A percentile compares a stretch with the other conserved stretches of the same genome.
Conservation (phyloP, 2,888 invertebrate genomes). For the Scelioninae gen. 2 region DNA sequence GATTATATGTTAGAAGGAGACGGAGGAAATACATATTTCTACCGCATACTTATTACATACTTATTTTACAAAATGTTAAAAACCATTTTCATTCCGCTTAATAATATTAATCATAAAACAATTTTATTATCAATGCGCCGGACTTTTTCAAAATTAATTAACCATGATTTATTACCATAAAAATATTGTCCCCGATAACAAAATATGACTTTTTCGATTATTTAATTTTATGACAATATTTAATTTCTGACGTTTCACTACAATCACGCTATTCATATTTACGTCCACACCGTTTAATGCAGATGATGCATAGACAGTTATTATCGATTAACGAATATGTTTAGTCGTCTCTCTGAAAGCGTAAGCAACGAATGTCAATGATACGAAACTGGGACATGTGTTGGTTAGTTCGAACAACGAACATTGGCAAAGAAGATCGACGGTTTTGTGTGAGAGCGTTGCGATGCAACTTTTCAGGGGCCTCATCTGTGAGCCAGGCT, state of each 20-base stretch:
- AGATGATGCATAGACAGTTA: slow-evolving; percentile 30
- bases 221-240: not conserved
- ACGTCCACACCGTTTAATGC: not conserved
- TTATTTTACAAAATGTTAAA: too few relatives aligned
- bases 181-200: too few relatives aligned
- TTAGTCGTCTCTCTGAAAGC: slow-evolving; percentile 40
- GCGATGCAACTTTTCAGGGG: slow-evolving; percentile 41
- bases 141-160: too few relatives aligned
- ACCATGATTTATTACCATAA: too few relatives aligned
- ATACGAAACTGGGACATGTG: slow-evolving; percentile 55
- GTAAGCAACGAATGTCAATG: slow-evolving; percentile 57
- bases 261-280: not conserved
- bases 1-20: too few relatives aligned
- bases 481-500: slow-evolving; percentile 22
- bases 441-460: slow-evolving; percentile 25
- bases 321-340: slow-evolving; percentile 55
- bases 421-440: slow-evolving; percentile 31
- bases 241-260: not conserved
- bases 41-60: too few relatives aligned
- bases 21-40: too few relatives aligned
- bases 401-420: slow-evolving; percentile 45
- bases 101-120: too few relatives aligned
- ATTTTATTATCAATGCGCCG: too few relatives aligned
- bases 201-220: too few relatives aligned
- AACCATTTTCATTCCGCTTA: too few relatives aligned